phyloP scores from a whole-genome alignment of 2,113 vertebrate genomes.

The Sorex araneus region DNA sequence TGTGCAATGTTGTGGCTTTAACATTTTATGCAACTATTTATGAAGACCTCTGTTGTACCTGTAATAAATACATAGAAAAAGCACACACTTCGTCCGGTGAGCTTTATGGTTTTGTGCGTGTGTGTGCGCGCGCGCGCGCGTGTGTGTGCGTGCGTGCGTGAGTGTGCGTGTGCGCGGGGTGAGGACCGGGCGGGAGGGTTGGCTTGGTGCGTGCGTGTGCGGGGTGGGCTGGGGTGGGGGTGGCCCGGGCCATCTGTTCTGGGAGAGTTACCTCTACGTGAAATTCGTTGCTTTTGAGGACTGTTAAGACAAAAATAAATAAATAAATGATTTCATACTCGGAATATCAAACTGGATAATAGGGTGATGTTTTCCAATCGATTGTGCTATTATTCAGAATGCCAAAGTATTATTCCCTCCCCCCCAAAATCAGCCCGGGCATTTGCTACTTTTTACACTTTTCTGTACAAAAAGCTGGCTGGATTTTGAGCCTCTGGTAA shows the following conservation, averaged over 20 bases:
- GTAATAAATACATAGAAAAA: slow-evolving; percentile 99
- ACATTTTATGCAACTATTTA: slow-evolving; percentile 99
- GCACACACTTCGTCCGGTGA: slow-evolving; percentile 95
- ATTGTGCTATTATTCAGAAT: slow-evolving; percentile 89
- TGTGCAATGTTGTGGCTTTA: slow-evolving; percentile 99
- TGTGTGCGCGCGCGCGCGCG: slow-evolving; percentile 55
- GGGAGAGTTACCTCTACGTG: slow-evolving; percentile 84
- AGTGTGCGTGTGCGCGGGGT: slow-evolving; percentile 58
- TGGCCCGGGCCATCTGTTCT: slow-evolving; percentile 87
- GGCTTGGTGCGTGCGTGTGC: slow-evolving; percentile 88
- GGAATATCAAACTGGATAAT: slow-evolving; percentile 86
- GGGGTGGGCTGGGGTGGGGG: slow-evolving; percentile 66
- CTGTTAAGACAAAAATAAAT: slow-evolving; percentile 79
- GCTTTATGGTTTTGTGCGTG: slow-evolving; percentile 95
- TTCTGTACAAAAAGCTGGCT: slow-evolving; percentile 88
- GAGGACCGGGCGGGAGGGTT: too few relatives aligned
- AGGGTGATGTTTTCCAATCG: slow-evolving; percentile 82
- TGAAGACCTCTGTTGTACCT: slow-evolving; percentile 99
- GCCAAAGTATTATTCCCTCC: slow-evolving; percentile 90
- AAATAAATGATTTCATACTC: slow-evolving; percentile 79
- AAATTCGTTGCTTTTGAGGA: slow-evolving; percentile 86
- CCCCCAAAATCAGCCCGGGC: slow-evolving; percentile 85
- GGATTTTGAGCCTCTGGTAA: slow-evolving; percentile 88
- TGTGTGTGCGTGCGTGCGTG: slow-evolving; percentile 88
- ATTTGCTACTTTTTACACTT: slow-evolving; percentile 88